phyloP scores from a whole-genome alignment of 2,113 vertebrate genomes.

The Rhinolophus ferrumequinum region DNA sequence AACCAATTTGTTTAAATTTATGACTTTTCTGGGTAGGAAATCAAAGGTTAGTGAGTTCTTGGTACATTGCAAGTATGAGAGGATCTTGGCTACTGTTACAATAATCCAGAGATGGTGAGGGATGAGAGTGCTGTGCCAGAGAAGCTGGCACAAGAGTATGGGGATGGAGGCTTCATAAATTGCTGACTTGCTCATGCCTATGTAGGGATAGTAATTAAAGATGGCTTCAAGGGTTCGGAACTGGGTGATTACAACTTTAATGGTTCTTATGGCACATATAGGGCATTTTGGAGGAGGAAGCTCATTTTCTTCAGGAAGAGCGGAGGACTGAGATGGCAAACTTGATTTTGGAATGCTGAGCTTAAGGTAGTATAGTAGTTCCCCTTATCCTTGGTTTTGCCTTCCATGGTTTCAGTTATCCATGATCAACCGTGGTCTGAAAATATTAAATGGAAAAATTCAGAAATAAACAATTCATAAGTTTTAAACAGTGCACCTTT shows the following conservation, averaged over 20 bases:
- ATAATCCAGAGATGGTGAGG: neutral
- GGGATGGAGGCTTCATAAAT: neutral
- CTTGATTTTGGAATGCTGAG: neutral
- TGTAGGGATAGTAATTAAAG: neutral
- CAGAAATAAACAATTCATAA: neutral
- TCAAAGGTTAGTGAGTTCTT: neutral
- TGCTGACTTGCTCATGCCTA: neutral
- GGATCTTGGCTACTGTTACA: neutral
- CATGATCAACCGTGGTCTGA: neutral
- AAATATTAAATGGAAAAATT: neutral
- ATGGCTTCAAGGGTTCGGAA: neutral
- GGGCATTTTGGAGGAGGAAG: neutral
- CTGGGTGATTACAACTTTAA: neutral
- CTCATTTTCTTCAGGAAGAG: neutral
- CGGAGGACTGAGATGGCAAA: neutral
- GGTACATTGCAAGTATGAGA: neutral
- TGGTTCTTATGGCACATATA: neutral
- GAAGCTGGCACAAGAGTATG: accelerated
- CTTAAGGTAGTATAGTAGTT: neutral
- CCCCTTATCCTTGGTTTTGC: neutral
- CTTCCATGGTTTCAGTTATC: neutral
- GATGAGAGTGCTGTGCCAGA: neutral
- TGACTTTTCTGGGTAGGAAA: slow-evolving; percentile 10
- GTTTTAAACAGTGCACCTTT: neutral
- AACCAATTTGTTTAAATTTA: neutral